Evolutionary conservation across 2,797 vertebrate genomes (phyloP).

Genomic region (Rhynchotus rufescens): DNA sequence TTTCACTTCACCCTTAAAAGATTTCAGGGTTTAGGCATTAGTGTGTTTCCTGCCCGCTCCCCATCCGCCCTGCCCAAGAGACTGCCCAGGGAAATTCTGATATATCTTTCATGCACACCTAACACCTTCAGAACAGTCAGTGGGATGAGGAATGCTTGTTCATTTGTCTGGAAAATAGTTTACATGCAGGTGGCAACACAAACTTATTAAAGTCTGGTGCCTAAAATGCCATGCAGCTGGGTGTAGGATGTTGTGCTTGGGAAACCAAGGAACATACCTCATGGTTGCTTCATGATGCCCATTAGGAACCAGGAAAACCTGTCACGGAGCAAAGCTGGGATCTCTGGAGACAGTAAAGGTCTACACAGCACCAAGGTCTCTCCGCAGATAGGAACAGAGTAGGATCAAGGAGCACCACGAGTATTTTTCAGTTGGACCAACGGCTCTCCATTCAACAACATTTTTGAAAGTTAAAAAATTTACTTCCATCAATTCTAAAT

Average conservation of each 20-base stretch:
- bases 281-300: not conserved
- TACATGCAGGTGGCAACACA: not conserved
- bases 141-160: not conserved
- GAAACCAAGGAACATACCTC: not conserved
- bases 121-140: not conserved
- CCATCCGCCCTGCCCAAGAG: not conserved
- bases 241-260: not conserved
- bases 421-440: slow-evolving; percentile 3
- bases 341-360: not conserved
- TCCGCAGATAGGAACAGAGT: too few relatives aligned
- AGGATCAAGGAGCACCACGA: not conserved
- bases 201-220: not conserved
- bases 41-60: not conserved
- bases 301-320: not conserved
- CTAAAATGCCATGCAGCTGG: not conserved
- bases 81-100: not conserved
- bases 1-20: not conserved
- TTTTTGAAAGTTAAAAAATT: slow-evolving; percentile 74
- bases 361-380: not conserved
- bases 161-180: not conserved
- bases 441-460: slow-evolving; percentile 62
- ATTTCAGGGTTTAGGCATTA: not conserved
- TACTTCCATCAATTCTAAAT: slow-evolving; percentile 79
- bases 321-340: fast-evolving
- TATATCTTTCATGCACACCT: fast-evolving